Base-by-base conservation (phyloP, 2,888 invertebrate species). In the Itoplectis maculator region DNA sequence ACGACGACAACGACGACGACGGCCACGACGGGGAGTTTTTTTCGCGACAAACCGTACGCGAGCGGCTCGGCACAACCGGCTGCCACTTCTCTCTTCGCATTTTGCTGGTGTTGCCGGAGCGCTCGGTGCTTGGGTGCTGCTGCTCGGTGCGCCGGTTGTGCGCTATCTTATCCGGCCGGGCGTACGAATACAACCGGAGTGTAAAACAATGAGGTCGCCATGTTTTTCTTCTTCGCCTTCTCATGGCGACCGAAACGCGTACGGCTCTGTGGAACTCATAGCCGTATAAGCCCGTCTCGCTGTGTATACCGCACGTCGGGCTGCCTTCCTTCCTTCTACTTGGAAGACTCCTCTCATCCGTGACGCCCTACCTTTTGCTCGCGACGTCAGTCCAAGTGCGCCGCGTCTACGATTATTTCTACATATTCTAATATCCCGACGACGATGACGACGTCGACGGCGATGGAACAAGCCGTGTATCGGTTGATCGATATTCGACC, bases 321-420 rank as follows among this genome's bases (percentile, higher is more conserved):
- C 61, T 83, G 85, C 84, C 87, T 86, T 86, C 88, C 89, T 91
- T 89, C 89, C 88, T 89, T 87, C 88, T 87, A 88, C 86, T 81
- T 85, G 78, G 86, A 73, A 87, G 82, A 86, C 88, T 88, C 89
- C 88, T 88, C 89, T 90, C 91, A 90, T 90, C 91, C 92, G 89
- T 92, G 90, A 92, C 92, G 91, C 92, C 92, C 92, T 91, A 91
- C 92, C 92, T 92, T 91, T 87, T 37, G 87, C 88, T 88, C 89
- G 81, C 87, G 88, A 79, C 79, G 65, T 82, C 66, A 66, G 59
- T 59, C 79, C 42, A 51, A 65, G 40, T 66, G 61, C 61, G 70
- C 45, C 75, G 59, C 51, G 78, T 73, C 72, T 77, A 61, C 61
- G 35, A 65, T 42, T 8, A 47, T 35, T 59, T 47, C 59, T 59